These are phyloP conservation scores for Nasonia oneida DNA, from an alignment of 2,888 invertebrate genomes.

Conservation along the genomic window DNA sequence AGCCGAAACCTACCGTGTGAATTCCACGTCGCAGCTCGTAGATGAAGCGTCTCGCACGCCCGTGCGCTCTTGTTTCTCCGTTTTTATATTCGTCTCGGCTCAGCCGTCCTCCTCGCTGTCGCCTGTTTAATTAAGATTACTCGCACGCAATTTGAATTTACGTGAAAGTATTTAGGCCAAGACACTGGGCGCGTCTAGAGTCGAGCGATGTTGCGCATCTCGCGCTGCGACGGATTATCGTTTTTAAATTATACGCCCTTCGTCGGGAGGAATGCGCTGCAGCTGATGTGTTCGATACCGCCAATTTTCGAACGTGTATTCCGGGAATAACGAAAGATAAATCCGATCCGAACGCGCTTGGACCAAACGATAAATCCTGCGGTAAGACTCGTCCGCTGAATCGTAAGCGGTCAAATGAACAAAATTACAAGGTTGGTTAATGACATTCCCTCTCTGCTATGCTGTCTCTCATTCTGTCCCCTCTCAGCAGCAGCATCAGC, in stretches of 20 bases:
- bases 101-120: constrained; percentile 5
- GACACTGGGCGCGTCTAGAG: not conserved
- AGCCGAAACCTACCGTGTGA: constrained; percentile 74
- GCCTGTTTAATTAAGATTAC: constrained; percentile 42
- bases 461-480: constrained; percentile 3
- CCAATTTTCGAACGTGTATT: constrained; percentile 64
- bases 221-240: not conserved
- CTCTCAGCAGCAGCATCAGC: not conserved
- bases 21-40: constrained; percentile 69
- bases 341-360: constrained; percentile 65
- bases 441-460: constrained; percentile 72
- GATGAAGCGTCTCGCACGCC: constrained; percentile 48
- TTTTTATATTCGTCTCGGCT: constrained; percentile 51
- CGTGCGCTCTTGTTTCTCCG: constrained; percentile 60
- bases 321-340: constrained; percentile 62
- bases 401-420: constrained; percentile 78
- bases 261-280: not conserved
- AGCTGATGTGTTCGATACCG: constrained; percentile 50
- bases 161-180: constrained; percentile 42
- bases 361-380: constrained; percentile 75
- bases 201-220: not conserved
- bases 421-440: constrained; percentile 79
- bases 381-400: constrained; percentile 72
- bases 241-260: constrained; percentile 28
- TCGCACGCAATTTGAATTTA: constrained; percentile 29